Percentiles rank a stretch among this genome's conserved stretches.
phyloP scores from a whole-genome alignment of 2,888 invertebrate genomes.

The Pheosia tremula region DNA sequence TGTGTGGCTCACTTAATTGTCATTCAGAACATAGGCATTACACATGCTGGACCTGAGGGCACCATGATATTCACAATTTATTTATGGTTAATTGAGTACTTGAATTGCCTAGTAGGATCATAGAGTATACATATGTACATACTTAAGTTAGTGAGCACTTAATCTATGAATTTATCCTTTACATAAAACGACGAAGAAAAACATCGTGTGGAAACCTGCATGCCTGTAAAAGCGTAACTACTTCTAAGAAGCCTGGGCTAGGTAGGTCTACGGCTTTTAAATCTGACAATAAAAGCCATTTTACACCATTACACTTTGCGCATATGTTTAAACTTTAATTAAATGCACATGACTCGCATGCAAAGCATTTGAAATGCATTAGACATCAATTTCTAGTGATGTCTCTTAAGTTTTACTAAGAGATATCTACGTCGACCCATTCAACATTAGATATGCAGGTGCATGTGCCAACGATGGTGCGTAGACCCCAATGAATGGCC shows the following conservation, averaged over 20 bases:
- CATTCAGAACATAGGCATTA: conserved; percentile 25
- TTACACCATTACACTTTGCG: no score
- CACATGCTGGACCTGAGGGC: conserved; percentile 8
- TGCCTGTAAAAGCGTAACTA: no score
- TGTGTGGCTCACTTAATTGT: conserved; percentile 32
- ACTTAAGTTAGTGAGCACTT: no score
- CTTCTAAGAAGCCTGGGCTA: no score
- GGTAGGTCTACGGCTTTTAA: no score
- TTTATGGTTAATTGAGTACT: neutral
- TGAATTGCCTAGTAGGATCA: no score
- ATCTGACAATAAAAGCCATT: no score
- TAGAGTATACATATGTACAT: no score
- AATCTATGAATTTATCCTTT: no score
- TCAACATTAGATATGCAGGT: conserved; percentile 7
- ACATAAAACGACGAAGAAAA: no score
- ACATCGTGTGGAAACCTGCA: no score
- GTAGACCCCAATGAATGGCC: conserved; percentile 19
- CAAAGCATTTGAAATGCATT: neutral
- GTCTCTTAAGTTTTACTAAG: conserved; percentile 11
- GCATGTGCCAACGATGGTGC: conserved; percentile 7
- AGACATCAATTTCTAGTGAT: neutral
- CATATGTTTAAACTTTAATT: neutral
- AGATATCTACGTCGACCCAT: conserved; percentile 7
- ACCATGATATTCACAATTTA: conserved; percentile 12
- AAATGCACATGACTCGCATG: neutral